Percentiles rank a stretch among this genome's conserved stretches.
phyloP scores from a whole-genome alignment of 2,888 invertebrate genomes.

The Drosophila nr. perissopoda region DNA sequence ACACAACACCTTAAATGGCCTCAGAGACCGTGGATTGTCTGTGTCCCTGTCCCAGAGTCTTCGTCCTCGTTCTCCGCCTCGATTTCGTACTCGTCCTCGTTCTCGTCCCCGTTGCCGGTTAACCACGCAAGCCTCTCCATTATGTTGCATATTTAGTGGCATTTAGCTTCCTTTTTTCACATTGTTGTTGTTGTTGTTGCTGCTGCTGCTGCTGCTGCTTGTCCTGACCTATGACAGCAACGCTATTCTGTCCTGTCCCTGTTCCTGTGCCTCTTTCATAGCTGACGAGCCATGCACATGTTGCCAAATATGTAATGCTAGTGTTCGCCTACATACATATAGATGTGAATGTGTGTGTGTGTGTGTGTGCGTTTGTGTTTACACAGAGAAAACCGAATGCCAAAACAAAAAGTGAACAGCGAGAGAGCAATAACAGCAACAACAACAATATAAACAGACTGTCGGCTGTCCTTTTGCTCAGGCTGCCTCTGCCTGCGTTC shows the following conservation, averaged over 20 bases:
- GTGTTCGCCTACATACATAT: neutral
- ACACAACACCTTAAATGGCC: conserved; percentile 31
- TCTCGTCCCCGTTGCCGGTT: conserved; percentile 15
- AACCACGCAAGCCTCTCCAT: conserved; percentile 41
- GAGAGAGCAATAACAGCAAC: conserved; percentile 35
- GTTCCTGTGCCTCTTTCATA: conserved; percentile 18
- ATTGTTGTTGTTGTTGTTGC: conserved; percentile 3
- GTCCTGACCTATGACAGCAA: conserved; percentile 71
- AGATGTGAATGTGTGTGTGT: conserved; percentile 4
- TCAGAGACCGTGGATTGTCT: conserved; percentile 5
- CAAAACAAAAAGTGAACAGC: conserved; percentile 66
- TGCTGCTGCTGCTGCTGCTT: conserved; percentile 27
- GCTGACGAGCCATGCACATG: conserved; percentile 60
- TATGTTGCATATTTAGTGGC: conserved; percentile 74
- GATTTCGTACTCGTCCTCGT: neutral
- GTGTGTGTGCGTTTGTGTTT: conserved; percentile 26
- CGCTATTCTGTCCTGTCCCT: conserved; percentile 28
- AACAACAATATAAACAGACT: conserved; percentile 24
- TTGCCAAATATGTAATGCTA: conserved; percentile 55
- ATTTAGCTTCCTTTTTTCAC: conserved; percentile 51
- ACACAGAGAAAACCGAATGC: conserved; percentile 54
- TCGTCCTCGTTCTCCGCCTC: conserved; percentile 6
- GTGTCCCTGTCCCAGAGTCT: neutral
- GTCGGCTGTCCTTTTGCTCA: conserved; percentile 28
- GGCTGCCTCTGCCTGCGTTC: conserved; percentile 19